A percentile compares a stretch with the other conserved stretches of the same genome.
These are phyloP conservation scores for Hafferia zeledoni DNA, from an alignment of 2,797 vertebrate genomes.

Conservation along the genomic window DNA sequence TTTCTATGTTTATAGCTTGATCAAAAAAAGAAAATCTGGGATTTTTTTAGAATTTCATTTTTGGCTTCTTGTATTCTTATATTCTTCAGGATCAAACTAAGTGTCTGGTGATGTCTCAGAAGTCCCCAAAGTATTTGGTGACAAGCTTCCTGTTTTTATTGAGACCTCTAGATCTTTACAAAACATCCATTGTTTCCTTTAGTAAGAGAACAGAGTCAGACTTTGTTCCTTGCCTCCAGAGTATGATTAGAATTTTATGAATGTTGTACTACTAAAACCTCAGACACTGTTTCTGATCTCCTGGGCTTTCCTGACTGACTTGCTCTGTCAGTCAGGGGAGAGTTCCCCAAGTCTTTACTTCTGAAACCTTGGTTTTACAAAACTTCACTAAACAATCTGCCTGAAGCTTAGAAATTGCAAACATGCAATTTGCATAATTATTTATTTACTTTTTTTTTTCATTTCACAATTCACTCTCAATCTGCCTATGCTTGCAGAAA, in stretches of 20 bases:
- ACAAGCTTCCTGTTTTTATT: background rate
- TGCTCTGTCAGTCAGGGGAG: background rate
- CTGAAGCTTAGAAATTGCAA: background rate
- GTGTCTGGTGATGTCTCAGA: background rate
- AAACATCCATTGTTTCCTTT: background rate
- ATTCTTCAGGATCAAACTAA: background rate
- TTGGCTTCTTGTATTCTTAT: background rate
- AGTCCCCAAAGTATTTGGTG: background rate
- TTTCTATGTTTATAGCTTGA: background rate
- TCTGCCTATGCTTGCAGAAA: background rate
- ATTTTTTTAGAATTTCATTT: background rate
- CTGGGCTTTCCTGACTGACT: background rate
- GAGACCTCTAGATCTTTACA: background rate
- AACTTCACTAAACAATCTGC: background rate
- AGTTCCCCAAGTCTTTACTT: background rate
- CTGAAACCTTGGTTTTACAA: background rate
- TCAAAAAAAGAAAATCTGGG: rapidly evolving
- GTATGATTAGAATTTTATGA: background rate
- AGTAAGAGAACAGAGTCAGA: background rate
- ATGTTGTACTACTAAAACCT: background rate
- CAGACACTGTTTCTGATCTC: background rate
- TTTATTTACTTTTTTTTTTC: background rate
- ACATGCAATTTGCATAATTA: background rate
- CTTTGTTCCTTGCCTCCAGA: background rate
- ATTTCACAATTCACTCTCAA: background rate